A percentile compares a stretch with the other conserved stretches of the same genome.
Evolutionary conservation across 2,888 invertebrate genomes (phyloP).

Genomic region (Vandiemenella viatica): DNA sequence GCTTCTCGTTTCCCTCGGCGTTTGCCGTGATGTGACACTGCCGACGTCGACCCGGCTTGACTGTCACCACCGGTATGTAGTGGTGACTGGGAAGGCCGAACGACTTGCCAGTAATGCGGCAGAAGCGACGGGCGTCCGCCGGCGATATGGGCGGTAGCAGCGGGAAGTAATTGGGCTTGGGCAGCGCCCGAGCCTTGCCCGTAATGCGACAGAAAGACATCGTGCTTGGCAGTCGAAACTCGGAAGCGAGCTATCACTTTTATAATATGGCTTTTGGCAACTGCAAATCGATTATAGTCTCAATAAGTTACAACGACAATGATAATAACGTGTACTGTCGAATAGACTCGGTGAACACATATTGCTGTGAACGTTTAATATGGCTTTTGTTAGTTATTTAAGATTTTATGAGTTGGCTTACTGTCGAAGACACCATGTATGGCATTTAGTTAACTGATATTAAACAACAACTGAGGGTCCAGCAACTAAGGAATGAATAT

Average conservation of each 20-base stretch:
- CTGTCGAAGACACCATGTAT: no score
- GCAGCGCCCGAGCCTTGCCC: conserved; percentile 61
- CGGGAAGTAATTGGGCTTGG: conserved; percentile 69
- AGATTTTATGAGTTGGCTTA: no score
- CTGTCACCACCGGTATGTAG: conserved; percentile 50
- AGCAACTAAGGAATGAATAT: no score
- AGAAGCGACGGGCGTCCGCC: conserved; percentile 64
- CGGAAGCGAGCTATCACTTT: not conserved
- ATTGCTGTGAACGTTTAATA: no score
- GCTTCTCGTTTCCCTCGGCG: conserved; percentile 31
- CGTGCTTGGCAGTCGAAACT: not conserved
- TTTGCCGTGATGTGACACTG: conserved; percentile 51
- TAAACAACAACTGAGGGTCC: no score
- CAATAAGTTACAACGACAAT: no score
- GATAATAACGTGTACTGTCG: no score
- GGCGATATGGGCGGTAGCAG: conserved; percentile 65
- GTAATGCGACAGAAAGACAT: conserved; percentile 72
- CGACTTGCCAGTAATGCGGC: conserved; percentile 64
- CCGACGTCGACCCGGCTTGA: conserved; percentile 24
- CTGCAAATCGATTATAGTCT: no score
- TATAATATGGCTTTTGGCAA: no score
- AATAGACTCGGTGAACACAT: no score
- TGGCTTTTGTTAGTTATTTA: no score
- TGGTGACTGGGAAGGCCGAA: conserved; percentile 58
- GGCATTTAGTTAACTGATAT: no score